Evolutionary conservation across 2,888 invertebrate species (phyloP), one percentile per base, ranked within the genome.

Genomic region (Erpobdella octoculata): DNA sequence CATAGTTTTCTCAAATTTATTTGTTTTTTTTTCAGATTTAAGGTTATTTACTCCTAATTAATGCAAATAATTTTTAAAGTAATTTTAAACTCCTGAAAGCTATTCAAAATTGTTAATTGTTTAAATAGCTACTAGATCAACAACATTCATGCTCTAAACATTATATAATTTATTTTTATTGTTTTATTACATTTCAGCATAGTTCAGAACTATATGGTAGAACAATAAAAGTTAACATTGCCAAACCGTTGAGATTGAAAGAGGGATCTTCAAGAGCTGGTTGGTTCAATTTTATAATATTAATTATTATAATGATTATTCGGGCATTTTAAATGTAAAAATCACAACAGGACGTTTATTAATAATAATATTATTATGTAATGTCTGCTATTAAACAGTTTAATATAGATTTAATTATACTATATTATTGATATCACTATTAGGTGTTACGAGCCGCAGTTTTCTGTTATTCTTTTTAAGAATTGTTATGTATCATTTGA

Each of bases 141-240:
- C 12, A 41, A 12, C 18, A 12, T 41, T 41, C 12, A 58, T 21
- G 25, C 9, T 58, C 25, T 8, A 58, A 58, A 12, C 8, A 12
- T 58, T 58, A 12, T 12, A 58, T 58, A n/a, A 8, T 58, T 58
- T 12, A 8, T 21, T 12, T 8, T 58, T n/a, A 12, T 78, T 78
- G n/a, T n/a, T n/a, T n/a, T n/a, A n/a, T n/a, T n/a, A n/a, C n/a
- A n/a, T n/a, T n/a, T 68, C 83, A 93, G 93, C 95, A 98, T 85
- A 96, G 98, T 82, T 91, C 95, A 0, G 98, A 98, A 84, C 85
- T 99, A 48, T 97, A 93, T 86, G 98, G 98, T 0, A 87, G 94
- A 75, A 96, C 96, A 41, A 90, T 97, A 77, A 87, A 95, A 78
- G 95, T 95, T 0, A 98, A 98, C 83, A 87, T 97, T 76, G 98